Evolutionary conservation across 2,888 invertebrate species (phyloP), one percentile per base, ranked within the genome.

Genomic region (Fragum fragum): DNA sequence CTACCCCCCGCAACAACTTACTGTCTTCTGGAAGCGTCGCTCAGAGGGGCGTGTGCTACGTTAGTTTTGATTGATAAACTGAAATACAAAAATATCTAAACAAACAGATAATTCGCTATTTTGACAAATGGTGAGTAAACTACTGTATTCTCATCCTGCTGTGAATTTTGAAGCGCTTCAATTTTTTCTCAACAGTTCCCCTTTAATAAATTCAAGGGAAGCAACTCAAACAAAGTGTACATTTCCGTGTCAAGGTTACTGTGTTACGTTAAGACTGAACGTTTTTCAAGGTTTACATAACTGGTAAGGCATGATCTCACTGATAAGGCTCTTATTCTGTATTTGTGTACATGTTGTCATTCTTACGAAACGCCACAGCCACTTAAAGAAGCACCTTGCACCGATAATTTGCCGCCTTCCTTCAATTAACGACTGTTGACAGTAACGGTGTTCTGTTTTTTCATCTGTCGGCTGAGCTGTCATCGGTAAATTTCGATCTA

Each of bases 231-330:
- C 14, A 3, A 47, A 18, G 7, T n/a, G 16, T 18, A n/a, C n/a
- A 47, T 47, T 47, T 47, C 47, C 47, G 47, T 47, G 47, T 47
- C 47, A 47, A 47, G 47, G 47, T 47, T 47, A 47, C 47, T 47
- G 47, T 47, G 47, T 47, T 47, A 47, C 39, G n/a, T 47, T 47
- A n/a, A 47, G n/a, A 47, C 47, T 18, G 47, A 47, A 47, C 47
- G 47, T 47, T 47, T 47, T 47, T n/a, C 47, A 9, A 16, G 47
- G 47, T n/a, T 47, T 47, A 47, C 47, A 47, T 47, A 47, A 47
- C 47, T 47, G 47, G 47, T 47, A 47, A 47, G 47, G 47, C 47
- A 47, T 47, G 47, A 47, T 47, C 47, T 47, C 47, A 47, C 47
- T n/a, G 47, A 47, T 47, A 47, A 47, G 47, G 47, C 18, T 14